Evolutionary conservation across 64 coral and sea anemone species (phyloP).

Genomic region (Stichodactyla mertensii): DNA sequence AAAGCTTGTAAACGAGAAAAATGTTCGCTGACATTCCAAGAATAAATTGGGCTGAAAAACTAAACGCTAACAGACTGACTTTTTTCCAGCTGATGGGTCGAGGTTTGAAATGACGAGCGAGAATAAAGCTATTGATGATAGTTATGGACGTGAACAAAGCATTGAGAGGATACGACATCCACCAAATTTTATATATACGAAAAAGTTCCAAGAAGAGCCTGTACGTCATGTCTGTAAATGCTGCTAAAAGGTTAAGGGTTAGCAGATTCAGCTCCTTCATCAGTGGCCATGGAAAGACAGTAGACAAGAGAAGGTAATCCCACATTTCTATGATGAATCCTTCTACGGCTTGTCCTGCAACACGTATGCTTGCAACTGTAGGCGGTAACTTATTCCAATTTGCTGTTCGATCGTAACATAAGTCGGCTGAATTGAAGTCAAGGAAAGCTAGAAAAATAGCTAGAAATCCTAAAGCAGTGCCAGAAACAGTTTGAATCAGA

Average conservation of each 20-base stretch:
- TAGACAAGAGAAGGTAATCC: constrained; percentile 53
- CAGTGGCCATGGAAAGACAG: constrained; percentile 50
- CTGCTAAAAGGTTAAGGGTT: constrained; percentile 61
- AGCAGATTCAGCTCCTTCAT: constrained; percentile 76
- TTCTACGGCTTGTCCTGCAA: constrained; percentile 42
- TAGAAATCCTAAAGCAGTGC: constrained; percentile 35
- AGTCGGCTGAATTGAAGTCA: constrained; percentile 58
- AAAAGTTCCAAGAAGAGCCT: constrained; percentile 57
- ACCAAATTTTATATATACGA: constrained; percentile 67
- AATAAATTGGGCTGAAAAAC: constrained; percentile 57
- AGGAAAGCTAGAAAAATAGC: constrained; percentile 36
- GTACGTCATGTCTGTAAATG: constrained; percentile 41
- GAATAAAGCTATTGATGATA: constrained; percentile 37
- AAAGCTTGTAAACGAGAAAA: constrained; percentile 44
- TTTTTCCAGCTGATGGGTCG: neutral
- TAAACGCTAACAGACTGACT: constrained; percentile 21
- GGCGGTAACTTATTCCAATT: constrained; percentile 59
- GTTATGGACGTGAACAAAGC: constrained; percentile 39
- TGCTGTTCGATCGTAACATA: constrained; percentile 54
- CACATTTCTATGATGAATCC: constrained; percentile 75
- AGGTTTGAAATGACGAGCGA: constrained; percentile 39
- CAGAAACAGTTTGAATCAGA: constrained; percentile 39
- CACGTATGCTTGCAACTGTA: constrained; percentile 49
- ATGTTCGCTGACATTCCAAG: constrained; percentile 27
- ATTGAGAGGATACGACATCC: constrained; percentile 75